phyloP scores from a whole-genome alignment of 2,888 invertebrate species.

The Mesorhabditis sp. region DNA sequence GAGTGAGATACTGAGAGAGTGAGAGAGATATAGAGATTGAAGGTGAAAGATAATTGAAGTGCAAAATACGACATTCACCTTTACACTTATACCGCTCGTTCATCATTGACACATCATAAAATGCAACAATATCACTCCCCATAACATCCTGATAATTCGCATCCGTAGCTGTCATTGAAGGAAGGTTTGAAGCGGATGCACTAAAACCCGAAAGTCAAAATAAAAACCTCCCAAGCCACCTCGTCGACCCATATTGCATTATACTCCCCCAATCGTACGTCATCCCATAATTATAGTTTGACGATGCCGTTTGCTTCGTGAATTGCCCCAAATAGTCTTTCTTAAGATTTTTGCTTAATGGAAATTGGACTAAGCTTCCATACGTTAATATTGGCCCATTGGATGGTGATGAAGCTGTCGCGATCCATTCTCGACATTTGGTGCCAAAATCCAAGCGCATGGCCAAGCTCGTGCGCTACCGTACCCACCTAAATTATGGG shows the following conservation, averaged over 20 bases:
- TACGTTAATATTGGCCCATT: constrained; percentile 14
- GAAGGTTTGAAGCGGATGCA: constrained; percentile 30
- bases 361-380: too few species aligned
- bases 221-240: neutral
- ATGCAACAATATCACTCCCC: constrained; percentile 42
- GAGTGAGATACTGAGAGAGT: too few species aligned
- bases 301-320: constrained; percentile 22
- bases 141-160: constrained; percentile 38
- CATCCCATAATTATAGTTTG: constrained; percentile 37
- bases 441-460: constrained; percentile 51
- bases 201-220: constrained; percentile 9
- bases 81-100: constrained; percentile 51
- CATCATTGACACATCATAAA: constrained; percentile 51
- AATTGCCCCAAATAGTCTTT: constrained; percentile 42
- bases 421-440: constrained; percentile 24
- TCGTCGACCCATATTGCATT: constrained; percentile 23
- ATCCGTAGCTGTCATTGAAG: constrained; percentile 37
- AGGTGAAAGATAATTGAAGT: too few species aligned
- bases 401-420: constrained; percentile 13
- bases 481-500: constrained; percentile 21
- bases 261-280: constrained; percentile 39
- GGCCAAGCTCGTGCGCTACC: constrained; percentile 40
- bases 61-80: constrained; percentile 9
- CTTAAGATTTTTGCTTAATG: too few species aligned
- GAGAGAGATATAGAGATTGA: too few species aligned